Evolutionary conservation across 2,888 invertebrate genomes (phyloP).

Genomic region (Cataglyphis altisquamis): DNA sequence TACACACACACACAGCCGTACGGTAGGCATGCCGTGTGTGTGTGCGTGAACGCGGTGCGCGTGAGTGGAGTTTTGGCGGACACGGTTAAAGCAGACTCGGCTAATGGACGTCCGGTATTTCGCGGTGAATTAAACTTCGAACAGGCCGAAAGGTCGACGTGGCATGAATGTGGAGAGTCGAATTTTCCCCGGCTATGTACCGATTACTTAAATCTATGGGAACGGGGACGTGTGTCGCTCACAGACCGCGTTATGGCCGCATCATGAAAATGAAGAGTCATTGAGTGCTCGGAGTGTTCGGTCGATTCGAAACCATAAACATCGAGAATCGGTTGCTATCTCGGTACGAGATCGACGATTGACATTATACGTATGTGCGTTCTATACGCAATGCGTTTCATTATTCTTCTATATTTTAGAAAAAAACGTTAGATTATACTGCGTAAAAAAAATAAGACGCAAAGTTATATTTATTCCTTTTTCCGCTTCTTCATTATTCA

Average conservation of each 20-base stretch:
- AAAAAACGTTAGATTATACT: neutral
- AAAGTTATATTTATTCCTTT: neutral
- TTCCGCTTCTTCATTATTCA: slow-evolving; percentile 19
- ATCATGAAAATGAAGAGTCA: slow-evolving; percentile 57
- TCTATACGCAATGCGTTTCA: too few species aligned
- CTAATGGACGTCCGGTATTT: slow-evolving; percentile 85
- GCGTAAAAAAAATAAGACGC: neutral
- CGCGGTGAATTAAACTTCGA: slow-evolving; percentile 76
- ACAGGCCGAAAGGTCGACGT: slow-evolving; percentile 56
- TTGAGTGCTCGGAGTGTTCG: slow-evolving; percentile 7
- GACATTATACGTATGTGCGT: neutral
- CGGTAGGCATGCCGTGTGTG: slow-evolving; percentile 59
- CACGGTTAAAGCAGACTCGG: slow-evolving; percentile 73
- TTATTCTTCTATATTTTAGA: neutral
- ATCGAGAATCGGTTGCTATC: slow-evolving; percentile 4
- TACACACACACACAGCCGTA: slow-evolving; percentile 48
- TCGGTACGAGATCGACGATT: slow-evolving; percentile 20
- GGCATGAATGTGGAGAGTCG: slow-evolving; percentile 35
- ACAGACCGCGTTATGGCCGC: slow-evolving; percentile 44
- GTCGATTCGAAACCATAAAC: slow-evolving; percentile 21
- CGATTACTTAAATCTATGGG: slow-evolving; percentile 55
- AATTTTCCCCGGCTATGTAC: slow-evolving; percentile 46
- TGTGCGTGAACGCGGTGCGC: slow-evolving; percentile 57
- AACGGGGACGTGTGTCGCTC: slow-evolving; percentile 40
- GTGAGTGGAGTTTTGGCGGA: slow-evolving; percentile 69